These are phyloP conservation scores for Rattus norvegicus DNA, from an alignment of 2,113 vertebrate species.

Conservation along the genomic window DNA sequence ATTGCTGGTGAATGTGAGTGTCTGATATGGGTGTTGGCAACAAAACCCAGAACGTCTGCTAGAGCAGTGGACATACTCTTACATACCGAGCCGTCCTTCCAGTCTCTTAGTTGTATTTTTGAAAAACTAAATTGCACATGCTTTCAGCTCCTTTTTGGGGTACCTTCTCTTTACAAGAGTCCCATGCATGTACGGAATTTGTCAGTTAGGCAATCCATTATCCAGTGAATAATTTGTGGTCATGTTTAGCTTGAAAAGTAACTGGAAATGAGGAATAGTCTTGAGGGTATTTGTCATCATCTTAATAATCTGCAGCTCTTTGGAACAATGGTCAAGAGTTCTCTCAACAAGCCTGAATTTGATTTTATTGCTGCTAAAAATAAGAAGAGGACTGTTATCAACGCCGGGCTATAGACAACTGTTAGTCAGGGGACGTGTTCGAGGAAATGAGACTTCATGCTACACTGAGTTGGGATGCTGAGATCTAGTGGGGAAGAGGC, in stretches of 20 bases:
- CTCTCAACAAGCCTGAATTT: background rate
- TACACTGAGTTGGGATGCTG: background rate
- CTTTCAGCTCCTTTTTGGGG: background rate
- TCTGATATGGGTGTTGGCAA: background rate
- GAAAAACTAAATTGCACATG: slow-evolving; percentile 32
- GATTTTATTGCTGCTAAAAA: background rate
- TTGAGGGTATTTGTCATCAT: background rate
- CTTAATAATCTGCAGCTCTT: slow-evolving; percentile 51
- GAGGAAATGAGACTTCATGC: background rate
- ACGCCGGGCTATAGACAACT: background rate
- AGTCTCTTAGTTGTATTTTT: background rate
- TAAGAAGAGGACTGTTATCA: background rate
- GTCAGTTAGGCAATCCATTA: background rate
- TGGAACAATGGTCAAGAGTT: slow-evolving; percentile 50
- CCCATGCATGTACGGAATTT: background rate
- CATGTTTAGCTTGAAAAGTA: slow-evolving; percentile 42
- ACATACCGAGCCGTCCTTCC: background rate
- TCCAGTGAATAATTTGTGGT: slow-evolving; percentile 14
- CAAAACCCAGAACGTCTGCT: background rate
- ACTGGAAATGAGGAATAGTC: slow-evolving; percentile 38
- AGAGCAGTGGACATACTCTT: background rate
- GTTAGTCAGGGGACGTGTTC: background rate
- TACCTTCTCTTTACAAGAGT: background rate
- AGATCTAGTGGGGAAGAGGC: background rate
- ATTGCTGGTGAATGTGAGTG: background rate